A percentile compares a stretch with the other conserved stretches of the same genome.
phyloP scores from a whole-genome alignment of 2,113 vertebrate species.

The Halichoerus grypus region DNA sequence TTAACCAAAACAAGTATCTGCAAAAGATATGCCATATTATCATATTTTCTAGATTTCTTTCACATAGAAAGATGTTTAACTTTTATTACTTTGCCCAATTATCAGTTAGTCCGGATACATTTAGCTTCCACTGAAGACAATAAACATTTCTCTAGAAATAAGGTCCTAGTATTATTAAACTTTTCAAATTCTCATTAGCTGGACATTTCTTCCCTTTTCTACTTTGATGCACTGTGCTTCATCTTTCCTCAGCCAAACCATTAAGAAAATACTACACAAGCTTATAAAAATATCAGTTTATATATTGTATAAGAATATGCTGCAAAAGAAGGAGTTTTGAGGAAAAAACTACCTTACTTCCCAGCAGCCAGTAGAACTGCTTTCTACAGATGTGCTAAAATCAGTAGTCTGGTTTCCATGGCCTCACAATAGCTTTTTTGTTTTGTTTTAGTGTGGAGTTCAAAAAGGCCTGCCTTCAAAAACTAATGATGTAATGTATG shows the following conservation, averaged over 20 bases:
- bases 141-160: conserved; percentile 25
- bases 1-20: neutral
- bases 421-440: neutral
- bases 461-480: neutral
- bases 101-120: neutral
- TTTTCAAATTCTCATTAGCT: conserved; percentile 29
- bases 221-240: neutral
- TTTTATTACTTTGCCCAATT: conserved; percentile 13
- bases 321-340: neutral
- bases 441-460: conserved; percentile 38
- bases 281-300: neutral
- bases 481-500: no score
- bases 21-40: neutral
- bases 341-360: neutral
- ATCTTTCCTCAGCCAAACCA: conserved; percentile 17
- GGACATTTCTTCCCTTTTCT: conserved; percentile 4
- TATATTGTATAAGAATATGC: neutral
- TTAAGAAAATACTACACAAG: neutral
- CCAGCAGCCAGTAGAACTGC: neutral
- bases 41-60: conserved; percentile 1
- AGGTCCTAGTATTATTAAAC: neutral
- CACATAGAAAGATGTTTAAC: neutral
- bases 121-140: conserved; percentile 33
- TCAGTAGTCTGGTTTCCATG: conserved; percentile 4
- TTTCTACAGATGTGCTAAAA: conserved; percentile 30